These are phyloP conservation scores for Pongo pygmaeus DNA, from an alignment of 2,113 vertebrate genomes.

Conservation along the genomic window DNA sequence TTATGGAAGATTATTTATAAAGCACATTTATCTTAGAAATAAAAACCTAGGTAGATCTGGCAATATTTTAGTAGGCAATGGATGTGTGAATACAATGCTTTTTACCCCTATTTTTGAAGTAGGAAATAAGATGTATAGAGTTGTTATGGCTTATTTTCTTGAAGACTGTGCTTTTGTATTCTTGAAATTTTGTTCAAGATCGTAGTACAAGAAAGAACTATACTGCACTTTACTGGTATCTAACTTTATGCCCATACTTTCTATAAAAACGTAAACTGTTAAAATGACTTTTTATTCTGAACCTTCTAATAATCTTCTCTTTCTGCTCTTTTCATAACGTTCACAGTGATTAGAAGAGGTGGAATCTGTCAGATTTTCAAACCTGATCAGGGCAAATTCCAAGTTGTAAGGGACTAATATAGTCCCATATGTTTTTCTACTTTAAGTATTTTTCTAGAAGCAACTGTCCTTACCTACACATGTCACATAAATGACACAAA, in stretches of 20 bases:
- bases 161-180: not conserved
- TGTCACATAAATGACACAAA: not conserved
- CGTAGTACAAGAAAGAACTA: not conserved
- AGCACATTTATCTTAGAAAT: not conserved
- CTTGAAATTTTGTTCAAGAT: not conserved
- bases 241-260: not conserved
- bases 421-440: not conserved
- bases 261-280: not conserved
- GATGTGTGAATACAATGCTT: not conserved
- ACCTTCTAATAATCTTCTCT: not conserved
- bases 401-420: not conserved
- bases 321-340: not conserved
- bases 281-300: not conserved
- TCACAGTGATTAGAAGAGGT: not conserved
- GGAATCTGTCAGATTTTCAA: not conserved
- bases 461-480: not conserved
- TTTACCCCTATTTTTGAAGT: not conserved
- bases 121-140: not conserved
- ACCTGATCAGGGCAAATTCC: not conserved
- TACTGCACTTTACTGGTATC: not conserved
- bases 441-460: not conserved
- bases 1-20: not conserved
- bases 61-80: not conserved
- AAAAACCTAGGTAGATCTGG: not conserved
- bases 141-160: not conserved